Evolutionary conservation across 1,140 invertebrate species (phyloP).

Genomic region (Drosophila lacteicornis): DNA sequence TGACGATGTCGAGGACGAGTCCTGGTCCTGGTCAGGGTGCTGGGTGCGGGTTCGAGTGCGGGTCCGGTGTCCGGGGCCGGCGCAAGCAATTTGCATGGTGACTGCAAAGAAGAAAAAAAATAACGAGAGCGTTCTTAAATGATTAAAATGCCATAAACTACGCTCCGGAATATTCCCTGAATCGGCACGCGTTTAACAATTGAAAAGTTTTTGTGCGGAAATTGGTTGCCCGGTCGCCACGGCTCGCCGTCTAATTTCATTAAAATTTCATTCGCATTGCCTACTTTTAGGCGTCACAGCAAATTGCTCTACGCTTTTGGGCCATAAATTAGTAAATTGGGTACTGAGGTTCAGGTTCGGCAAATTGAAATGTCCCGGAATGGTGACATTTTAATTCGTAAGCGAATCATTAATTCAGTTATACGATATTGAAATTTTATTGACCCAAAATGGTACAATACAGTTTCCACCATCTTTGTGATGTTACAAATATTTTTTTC

Average conservation of each 20-base stretch:
- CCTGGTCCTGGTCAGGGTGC: conserved; percentile 2
- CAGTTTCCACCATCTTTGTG: background rate
- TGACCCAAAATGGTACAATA: background rate
- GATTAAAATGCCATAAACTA: conserved; percentile 81
- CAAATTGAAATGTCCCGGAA: conserved; percentile 25
- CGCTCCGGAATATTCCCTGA: conserved; percentile 13
- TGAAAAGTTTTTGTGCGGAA: conserved; percentile 56
- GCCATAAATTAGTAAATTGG: conserved; percentile 22
- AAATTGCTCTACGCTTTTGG: conserved; percentile 18
- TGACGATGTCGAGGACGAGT: conserved; percentile 20
- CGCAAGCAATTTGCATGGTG: conserved; percentile 76
- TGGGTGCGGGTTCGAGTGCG: conserved; percentile 27
- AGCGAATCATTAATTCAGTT: conserved; percentile 3
- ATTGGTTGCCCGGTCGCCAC: conserved; percentile 21
- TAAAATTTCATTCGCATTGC: conserved; percentile 37
- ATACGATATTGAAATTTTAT: conserved; percentile 5
- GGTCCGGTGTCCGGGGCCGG: conserved; percentile 39
- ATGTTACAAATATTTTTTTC: background rate
- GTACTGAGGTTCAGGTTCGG: background rate
- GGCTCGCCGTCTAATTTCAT: conserved; percentile 41
- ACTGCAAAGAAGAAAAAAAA: conserved; percentile 60
- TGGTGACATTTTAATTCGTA: conserved; percentile 18
- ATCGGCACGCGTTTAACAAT: conserved; percentile 50
- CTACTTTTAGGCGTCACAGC: conserved; percentile 11
- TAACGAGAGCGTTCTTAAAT: conserved; percentile 63